phyloP scores from a whole-genome alignment of 2,113 vertebrate genomes.

The Neofelis nebulosa region DNA sequence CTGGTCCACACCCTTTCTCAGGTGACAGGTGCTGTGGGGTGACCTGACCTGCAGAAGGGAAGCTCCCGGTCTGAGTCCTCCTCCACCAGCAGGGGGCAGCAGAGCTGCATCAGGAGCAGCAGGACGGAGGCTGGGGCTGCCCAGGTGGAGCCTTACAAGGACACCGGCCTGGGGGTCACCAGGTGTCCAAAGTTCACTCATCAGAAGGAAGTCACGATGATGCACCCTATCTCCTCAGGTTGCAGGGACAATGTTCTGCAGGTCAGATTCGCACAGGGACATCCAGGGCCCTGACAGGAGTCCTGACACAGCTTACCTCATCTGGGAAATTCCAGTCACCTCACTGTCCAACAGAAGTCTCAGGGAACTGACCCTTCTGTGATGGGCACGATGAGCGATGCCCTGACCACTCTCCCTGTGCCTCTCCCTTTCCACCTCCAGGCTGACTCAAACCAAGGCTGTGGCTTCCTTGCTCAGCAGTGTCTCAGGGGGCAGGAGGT shows the following conservation, averaged over 20 bases:
- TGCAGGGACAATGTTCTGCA: neutral
- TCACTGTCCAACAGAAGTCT: neutral
- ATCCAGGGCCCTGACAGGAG: too few relatives aligned
- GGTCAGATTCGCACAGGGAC: neutral
- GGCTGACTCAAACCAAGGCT: neutral
- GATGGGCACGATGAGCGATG: rapidly evolving
- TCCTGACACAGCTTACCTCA: neutral
- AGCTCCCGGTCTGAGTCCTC: neutral
- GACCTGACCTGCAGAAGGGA: neutral
- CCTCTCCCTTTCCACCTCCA: neutral
- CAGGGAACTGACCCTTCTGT: neutral
- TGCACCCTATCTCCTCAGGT: neutral
- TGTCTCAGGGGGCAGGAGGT: neutral
- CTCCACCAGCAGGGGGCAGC: neutral
- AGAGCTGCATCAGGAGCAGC: neutral
- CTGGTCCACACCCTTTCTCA: neutral
- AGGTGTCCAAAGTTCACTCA: neutral
- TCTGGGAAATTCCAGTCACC: neutral
- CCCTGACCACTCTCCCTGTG: neutral
- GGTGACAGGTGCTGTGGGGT: neutral
- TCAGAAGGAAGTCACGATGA: neutral
- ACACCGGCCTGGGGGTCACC: neutral
- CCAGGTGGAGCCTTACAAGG: neutral
- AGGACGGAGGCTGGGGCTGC: neutral
- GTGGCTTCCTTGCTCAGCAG: neutral